Evolutionary conservation across 2,888 invertebrate species (phyloP).

Genomic region (Girardia tigrina): DNA sequence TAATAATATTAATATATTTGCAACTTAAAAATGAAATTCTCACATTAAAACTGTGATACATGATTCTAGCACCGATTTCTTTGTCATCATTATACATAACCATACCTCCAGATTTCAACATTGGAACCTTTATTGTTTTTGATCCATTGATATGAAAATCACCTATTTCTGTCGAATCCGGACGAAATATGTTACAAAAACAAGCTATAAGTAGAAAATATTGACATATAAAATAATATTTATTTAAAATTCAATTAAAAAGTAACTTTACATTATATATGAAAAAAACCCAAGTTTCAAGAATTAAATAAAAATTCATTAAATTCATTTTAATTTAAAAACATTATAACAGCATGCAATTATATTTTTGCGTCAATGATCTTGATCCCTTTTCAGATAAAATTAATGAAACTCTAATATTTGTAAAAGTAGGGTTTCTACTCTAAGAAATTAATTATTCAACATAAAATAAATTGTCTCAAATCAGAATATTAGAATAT

Average conservation of each 20-base stretch:
- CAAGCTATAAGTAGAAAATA: neutral
- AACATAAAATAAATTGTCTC: too few relatives aligned
- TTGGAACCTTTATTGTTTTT: neutral
- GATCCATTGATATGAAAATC: neutral
- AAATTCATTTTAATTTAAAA: too few relatives aligned
- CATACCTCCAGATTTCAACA: slow-evolving; percentile 1
- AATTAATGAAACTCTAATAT: too few relatives aligned
- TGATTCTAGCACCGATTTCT: neutral
- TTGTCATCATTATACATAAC: slow-evolving; percentile 2
- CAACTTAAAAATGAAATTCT: neutral
- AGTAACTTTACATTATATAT: too few relatives aligned
- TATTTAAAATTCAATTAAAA: neutral
- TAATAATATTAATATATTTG: neutral
- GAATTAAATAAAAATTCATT: too few relatives aligned
- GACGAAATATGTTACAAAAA: neutral
- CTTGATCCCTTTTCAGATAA: too few relatives aligned
- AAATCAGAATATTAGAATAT: too few relatives aligned
- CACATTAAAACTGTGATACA: slow-evolving; percentile 14
- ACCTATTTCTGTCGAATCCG: neutral
- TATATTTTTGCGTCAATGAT: too few relatives aligned
- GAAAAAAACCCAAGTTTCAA: too few relatives aligned
- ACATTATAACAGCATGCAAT: too few relatives aligned
- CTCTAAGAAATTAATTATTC: too few relatives aligned
- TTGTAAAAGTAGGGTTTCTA: too few relatives aligned
- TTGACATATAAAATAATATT: neutral